Evolutionary conservation across 2,888 invertebrate species (phyloP), one percentile per base, ranked within the genome.

Genomic region (Patella depressa): DNA sequence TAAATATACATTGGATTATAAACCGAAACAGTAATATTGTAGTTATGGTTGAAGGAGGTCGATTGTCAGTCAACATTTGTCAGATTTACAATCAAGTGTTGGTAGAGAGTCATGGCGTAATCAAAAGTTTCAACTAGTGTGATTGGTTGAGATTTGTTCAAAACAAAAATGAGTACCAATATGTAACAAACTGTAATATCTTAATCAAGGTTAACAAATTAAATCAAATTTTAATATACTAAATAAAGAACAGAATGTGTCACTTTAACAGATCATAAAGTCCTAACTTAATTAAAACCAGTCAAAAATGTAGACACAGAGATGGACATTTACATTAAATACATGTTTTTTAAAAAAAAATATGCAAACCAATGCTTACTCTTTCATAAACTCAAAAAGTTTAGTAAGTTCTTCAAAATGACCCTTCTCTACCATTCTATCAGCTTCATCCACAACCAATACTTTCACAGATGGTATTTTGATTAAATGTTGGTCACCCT

Each of bases 381-480:
- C 92, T 91, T 98, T 98, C 9, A 99, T 93, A 0, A 95, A 92
- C 83, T 96, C 95, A 5, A 99, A 90, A 65, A 99, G 92, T 17
- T 95, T 94, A 34, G 95, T 94, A 2, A 99, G 91, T 92, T 99
- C 99, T 83, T 96, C 95, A 91, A 99, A 99, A 91, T 99, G 99
- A 0, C 97, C 97, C 84, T 95, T 95, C 90, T 99, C 99, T 19
- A 99, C 93, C 99, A 99, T 99, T 80, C 99, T 94, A 92, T 99
- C 99, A 0, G 99, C 98, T 93, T 99, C 99, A 91, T 99, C 99
- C 84, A 99, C 96, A 0, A 97, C 98, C 81, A 99, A 93, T 91
- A 95, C 97, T 12, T 85, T 83, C 11, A 92, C 83, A 17, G 84
- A 80, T 7, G 86, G 85, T 76, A 92, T 81, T 24, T 85, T 86